Percentiles rank a stretch among this genome's conserved stretches.
Evolutionary conservation across 2,888 invertebrate genomes (phyloP).

Genomic region (Ischnura elegans): DNA sequence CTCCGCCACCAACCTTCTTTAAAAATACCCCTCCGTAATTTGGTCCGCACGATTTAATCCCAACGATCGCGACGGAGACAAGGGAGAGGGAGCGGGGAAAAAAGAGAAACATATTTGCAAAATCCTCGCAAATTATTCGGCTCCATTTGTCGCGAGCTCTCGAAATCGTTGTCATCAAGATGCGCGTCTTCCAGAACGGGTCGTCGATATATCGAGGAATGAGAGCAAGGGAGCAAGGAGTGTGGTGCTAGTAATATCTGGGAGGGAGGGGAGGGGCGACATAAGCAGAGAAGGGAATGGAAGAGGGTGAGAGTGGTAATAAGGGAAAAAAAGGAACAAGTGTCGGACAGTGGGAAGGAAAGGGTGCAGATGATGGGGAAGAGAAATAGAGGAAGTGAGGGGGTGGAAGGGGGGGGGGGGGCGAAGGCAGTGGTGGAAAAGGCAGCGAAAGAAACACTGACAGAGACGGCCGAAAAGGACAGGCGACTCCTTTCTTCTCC

Average conservation of each 20-base stretch:
- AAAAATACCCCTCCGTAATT: background rate
- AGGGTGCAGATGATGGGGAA: too few relatives aligned
- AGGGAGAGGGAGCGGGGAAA: background rate
- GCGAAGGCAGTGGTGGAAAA: too few relatives aligned
- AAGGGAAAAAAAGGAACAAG: too few relatives aligned
- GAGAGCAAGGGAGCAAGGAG: background rate
- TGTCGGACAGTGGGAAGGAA: background rate
- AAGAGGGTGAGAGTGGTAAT: too few relatives aligned
- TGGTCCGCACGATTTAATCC: background rate
- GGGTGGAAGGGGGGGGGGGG: too few relatives aligned
- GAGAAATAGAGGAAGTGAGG: too few relatives aligned
- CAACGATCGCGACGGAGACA: background rate
- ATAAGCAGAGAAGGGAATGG: too few relatives aligned
- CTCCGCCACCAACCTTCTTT: background rate
- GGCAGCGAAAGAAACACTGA: too few relatives aligned
- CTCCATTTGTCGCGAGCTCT: constrained; percentile 19
- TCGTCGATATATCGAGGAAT: background rate
- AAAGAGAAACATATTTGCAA: background rate
- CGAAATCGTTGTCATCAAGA: background rate
- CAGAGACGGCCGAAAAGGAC: too few relatives aligned
- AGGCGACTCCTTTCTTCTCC: too few relatives aligned
- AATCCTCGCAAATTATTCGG: constrained; percentile 39
- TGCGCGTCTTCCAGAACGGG: background rate
- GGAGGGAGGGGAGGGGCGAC: background rate
- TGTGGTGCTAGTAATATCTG: background rate